Conservation (phyloP, 2,797 vertebrate species). For the Eulemur mongoz region DNA sequence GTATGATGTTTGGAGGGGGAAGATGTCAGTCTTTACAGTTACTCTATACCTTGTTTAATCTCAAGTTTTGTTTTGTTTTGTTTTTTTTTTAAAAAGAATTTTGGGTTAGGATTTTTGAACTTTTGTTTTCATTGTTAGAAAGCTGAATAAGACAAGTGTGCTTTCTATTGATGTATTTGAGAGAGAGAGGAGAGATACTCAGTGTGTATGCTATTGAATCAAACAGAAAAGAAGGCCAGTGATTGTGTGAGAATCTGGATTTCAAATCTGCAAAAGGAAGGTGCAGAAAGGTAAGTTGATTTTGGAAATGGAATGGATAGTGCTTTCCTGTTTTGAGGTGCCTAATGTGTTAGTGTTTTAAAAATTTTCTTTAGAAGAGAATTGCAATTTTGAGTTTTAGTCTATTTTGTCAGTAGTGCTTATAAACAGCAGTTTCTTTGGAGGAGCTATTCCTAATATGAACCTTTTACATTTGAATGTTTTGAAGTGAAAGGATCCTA, state of each 20-base stretch:
- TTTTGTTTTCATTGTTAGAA: constrained; percentile 61
- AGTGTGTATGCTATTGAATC: constrained; percentile 78
- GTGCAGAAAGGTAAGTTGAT: constrained; percentile 74
- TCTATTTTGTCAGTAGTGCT: not conserved
- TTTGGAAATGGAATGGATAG: constrained; percentile 30
- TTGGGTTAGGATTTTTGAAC: not conserved
- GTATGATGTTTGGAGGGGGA: not conserved
- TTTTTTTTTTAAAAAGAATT: not conserved
- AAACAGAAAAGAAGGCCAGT: constrained; percentile 79
- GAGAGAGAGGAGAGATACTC: constrained; percentile 28
- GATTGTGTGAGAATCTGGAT: constrained; percentile 82
- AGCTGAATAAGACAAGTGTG: constrained; percentile 58
- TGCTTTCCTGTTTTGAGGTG: constrained; percentile 21
- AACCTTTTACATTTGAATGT: not conserved
- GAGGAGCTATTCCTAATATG: not conserved
- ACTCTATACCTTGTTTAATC: not conserved
- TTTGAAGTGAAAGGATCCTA: not conserved
- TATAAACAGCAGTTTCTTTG: constrained; percentile 10
- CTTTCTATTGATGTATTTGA: constrained; percentile 54
- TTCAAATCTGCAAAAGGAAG: constrained; percentile 82
- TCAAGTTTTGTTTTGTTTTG: not conserved
- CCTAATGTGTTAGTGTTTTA: constrained; percentile 10
- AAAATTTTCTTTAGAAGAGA: not conserved
- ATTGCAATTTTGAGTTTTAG: constrained; percentile 27
- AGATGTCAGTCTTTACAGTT: not conserved